These are phyloP conservation scores for Adelphocoris suturalis DNA, from an alignment of 2,888 invertebrate genomes.

Conservation along the genomic window DNA sequence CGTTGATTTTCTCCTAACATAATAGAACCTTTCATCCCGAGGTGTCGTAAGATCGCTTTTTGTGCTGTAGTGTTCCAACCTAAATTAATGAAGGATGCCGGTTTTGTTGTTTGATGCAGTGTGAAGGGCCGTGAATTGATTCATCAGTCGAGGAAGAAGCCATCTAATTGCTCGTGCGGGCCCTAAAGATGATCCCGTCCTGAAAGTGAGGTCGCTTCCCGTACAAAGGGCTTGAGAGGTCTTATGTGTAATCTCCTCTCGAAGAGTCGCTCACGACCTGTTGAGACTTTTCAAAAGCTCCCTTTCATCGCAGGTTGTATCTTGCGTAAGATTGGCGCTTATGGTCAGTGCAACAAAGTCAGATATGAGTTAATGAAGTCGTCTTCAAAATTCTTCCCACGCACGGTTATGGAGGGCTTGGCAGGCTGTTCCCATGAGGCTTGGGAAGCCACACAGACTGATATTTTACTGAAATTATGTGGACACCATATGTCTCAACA, in stretches of 20 bases:
- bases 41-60: constrained; percentile 30
- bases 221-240: constrained; percentile 53
- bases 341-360: constrained; percentile 60
- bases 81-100: constrained; percentile 52
- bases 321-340: constrained; percentile 62
- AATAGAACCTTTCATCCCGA: not conserved
- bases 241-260: constrained; percentile 56
- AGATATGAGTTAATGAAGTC: constrained; percentile 66
- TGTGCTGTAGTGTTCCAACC: constrained; percentile 18
- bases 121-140: constrained; percentile 46
- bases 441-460: not conserved
- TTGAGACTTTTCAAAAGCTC: constrained; percentile 37
- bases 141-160: constrained; percentile 11
- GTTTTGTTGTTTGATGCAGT: constrained; percentile 40
- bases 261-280: constrained; percentile 62
- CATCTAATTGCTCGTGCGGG: constrained; percentile 45
- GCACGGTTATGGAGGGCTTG: not conserved
- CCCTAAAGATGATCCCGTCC: constrained; percentile 49
- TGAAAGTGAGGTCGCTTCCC: constrained; percentile 26
- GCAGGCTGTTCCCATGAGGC: constrained; percentile 12
- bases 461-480: not conserved
- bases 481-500: not conserved
- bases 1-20: not conserved
- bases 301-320: constrained; percentile 60
- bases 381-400: constrained; percentile 60